Evolutionary conservation across 2,888 invertebrate species (phyloP).

Genomic region (Brachycybe producta): DNA sequence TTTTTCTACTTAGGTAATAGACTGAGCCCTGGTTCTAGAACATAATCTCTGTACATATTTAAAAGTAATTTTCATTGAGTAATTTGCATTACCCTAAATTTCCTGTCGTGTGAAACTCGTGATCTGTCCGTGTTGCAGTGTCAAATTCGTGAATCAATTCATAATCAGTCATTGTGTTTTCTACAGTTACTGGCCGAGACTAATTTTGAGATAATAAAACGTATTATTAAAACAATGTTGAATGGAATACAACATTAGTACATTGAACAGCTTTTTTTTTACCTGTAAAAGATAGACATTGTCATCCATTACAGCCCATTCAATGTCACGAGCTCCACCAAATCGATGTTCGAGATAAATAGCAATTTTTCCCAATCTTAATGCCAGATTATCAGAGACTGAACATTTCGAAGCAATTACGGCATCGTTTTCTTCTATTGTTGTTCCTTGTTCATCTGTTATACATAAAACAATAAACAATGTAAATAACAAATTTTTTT

Average conservation of each 20-base stretch:
- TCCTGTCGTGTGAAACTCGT: not conserved
- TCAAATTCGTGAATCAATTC: slow-evolving; percentile 11
- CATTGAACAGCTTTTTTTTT: not conserved
- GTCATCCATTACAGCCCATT: slow-evolving; percentile 55
- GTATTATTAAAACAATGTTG: not conserved
- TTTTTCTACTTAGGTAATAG: too few relatives aligned
- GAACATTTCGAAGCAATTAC: slow-evolving; percentile 41
- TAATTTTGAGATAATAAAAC: not conserved
- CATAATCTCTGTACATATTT: too few relatives aligned
- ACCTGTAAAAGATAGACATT: slow-evolving; percentile 26
- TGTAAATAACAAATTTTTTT: not conserved
- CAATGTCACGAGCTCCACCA: slow-evolving; percentile 59
- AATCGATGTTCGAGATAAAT: slow-evolving; percentile 50
- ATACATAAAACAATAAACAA: not conserved
- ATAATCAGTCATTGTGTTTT: not conserved
- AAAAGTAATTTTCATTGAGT: too few relatives aligned
- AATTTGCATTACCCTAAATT: slow-evolving; percentile 10
- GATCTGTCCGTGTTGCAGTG: not conserved
- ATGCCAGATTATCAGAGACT: slow-evolving; percentile 42
- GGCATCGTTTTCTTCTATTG: slow-evolving; percentile 27
- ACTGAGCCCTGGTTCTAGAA: too few relatives aligned
- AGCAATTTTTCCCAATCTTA: slow-evolving; percentile 45
- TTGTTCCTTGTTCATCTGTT: slow-evolving; percentile 35
- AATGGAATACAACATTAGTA: not conserved
- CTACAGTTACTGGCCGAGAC: not conserved